phyloP scores from a whole-genome alignment of 1,140 invertebrate species.

The Heliconius melpomene region DNA sequence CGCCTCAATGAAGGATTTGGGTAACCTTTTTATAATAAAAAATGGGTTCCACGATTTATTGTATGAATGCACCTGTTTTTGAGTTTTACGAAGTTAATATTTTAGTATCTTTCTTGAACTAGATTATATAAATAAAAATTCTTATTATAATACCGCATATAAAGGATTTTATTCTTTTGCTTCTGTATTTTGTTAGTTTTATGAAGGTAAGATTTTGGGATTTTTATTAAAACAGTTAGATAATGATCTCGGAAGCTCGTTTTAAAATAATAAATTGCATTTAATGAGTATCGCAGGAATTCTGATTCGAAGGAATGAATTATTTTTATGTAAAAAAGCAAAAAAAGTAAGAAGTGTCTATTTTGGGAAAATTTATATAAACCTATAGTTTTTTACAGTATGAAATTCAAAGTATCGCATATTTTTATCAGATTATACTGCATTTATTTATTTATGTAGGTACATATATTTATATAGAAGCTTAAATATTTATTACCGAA shows the following conservation, averaged over 20 bases:
- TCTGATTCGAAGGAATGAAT: too few species aligned
- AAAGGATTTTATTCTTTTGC: too few species aligned
- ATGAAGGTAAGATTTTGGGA: too few species aligned
- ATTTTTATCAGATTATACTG: neutral
- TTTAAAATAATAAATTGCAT: too few species aligned
- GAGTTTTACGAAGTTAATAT: neutral
- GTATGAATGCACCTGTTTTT: neutral
- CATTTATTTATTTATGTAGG: neutral
- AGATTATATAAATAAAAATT: neutral
- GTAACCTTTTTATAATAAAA: conserved; percentile 1
- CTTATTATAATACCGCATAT: neutral
- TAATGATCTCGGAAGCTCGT: too few species aligned
- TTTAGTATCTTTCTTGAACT: too few species aligned
- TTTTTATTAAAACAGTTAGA: too few species aligned
- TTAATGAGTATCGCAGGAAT: too few species aligned
- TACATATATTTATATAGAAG: neutral
- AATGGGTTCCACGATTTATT: neutral
- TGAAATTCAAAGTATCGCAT: neutral
- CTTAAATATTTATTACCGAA: neutral
- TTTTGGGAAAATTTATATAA: too few species aligned
- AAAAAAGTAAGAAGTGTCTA: too few species aligned
- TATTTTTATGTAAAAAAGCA: too few species aligned
- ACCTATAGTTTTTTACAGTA: neutral
- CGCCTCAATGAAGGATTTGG: conserved; percentile 8
- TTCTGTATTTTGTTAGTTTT: too few species aligned